Evolutionary conservation across 2,797 vertebrate genomes (phyloP), one percentile per base, ranked within the genome.

Genomic region (Gallirallus australis): DNA sequence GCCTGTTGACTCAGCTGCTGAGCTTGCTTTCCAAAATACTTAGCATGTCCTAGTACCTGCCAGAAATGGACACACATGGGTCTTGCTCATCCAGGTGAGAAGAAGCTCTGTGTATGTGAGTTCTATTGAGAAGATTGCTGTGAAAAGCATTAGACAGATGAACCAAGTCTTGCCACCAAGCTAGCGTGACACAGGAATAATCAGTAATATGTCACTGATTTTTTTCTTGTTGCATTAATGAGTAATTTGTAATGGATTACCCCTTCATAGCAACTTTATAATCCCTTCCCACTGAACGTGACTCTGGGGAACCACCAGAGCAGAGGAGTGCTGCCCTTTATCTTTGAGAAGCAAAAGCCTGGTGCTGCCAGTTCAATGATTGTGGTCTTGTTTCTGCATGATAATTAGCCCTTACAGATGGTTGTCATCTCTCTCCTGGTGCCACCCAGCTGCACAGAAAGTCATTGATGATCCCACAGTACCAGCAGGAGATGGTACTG

Each of bases 191-290:
- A 11, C 23, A 7, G 25, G 11, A 12, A 2, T 66, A 56, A 66
- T 88, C 72, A 53, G 66, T 94, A 93, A 94, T 86, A 45, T 80
- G 80, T 96, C 87, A 97, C 91, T 57, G 73, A 90, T 89, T 91
- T 92, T 86, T 68, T 52, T n/a, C 21, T 77, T 92, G 27, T 77
- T 92, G 47, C 45, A 48, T 94, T 92, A 89, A 78, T 84, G 57
- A 94, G 82, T 82, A 75, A 71, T 96, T 92, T 89, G 83, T 96
- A 97, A 95, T 91, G 40, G 81, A 82, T 96, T 75, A 96, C 40
- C 19, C 81, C 87, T 96, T 89, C 30, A 0, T 20, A 76, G 81
- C 89, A 66, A 89, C 72, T 89, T 69, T 66, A 89, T 81, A 59
- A 39, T n/a, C 78, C n/a, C 48, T 87, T 92, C 79, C 31, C 61